Conservation (phyloP, 2,888 invertebrate species). For the Strigamia transsilvanica region DNA sequence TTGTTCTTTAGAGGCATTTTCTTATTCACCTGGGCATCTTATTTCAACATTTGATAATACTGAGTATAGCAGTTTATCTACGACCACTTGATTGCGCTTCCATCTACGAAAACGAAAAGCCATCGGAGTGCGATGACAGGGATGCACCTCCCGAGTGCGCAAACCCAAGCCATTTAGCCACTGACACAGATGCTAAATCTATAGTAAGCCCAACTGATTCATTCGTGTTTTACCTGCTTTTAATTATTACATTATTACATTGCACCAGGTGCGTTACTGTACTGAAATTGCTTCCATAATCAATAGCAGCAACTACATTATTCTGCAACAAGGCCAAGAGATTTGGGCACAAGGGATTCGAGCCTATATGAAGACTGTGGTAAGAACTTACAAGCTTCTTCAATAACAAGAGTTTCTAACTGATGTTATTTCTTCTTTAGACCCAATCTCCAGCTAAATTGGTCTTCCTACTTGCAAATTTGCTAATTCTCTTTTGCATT, state of each 20-base stretch:
- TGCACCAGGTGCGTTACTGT: conserved; percentile 70
- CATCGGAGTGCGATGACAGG: neutral
- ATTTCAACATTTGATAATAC: conserved; percentile 82
- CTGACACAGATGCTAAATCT: conserved; percentile 55
- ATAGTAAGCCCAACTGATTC: conserved; percentile 60
- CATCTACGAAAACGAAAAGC: neutral
- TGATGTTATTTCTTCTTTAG: conserved; percentile 66
- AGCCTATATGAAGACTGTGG: conserved; percentile 91
- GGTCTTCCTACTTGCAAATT: conserved; percentile 89
- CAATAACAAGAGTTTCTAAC: neutral
- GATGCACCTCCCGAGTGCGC: neutral
- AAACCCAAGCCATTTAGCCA: neutral
- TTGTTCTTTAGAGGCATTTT: conserved; percentile 80
- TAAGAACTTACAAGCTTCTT: conserved; percentile 65
- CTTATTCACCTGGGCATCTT: conserved; percentile 88
- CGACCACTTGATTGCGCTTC: conserved; percentile 71
- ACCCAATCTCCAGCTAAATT: conserved; percentile 93
- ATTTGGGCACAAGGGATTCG: conserved; percentile 90
- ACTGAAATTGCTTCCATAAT: conserved; percentile 85
- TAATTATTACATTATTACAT: neutral
- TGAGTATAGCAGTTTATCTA: conserved; percentile 90
- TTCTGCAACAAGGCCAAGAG: conserved; percentile 93
- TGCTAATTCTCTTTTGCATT: conserved; percentile 87
- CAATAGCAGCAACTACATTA: conserved; percentile 86
- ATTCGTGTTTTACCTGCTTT: too few species aligned